phyloP scores from a whole-genome alignment of 2,888 invertebrate species.

The Rambutsinella grinnellia region DNA sequence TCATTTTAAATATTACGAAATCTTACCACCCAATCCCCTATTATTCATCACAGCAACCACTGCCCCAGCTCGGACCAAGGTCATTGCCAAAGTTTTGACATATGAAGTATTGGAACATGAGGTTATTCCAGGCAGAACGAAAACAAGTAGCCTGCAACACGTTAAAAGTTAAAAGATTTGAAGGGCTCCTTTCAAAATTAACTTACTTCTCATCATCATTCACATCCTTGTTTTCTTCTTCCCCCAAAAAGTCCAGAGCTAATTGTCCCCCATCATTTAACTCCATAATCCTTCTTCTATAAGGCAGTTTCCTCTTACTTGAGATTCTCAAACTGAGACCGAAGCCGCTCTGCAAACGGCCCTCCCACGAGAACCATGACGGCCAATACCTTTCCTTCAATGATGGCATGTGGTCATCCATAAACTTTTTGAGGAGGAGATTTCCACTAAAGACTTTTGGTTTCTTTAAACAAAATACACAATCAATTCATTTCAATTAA shows the following conservation, averaged over 20 bases:
- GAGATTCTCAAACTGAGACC: constrained; percentile 58
- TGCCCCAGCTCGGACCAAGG: constrained; percentile 71
- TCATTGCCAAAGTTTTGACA: constrained; percentile 80
- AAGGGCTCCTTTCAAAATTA: not conserved
- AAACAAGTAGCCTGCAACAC: constrained; percentile 71
- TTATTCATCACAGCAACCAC: constrained; percentile 83
- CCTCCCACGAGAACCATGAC: constrained; percentile 77
- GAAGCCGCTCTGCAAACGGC: constrained; percentile 58
- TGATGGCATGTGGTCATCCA: constrained; percentile 76
- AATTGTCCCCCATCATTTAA: constrained; percentile 74
- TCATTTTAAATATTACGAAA: not conserved
- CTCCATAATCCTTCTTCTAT: constrained; percentile 75
- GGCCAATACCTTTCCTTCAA: constrained; percentile 83
- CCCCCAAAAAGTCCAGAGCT: not conserved
- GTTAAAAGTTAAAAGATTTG: not conserved
- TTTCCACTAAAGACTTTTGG: constrained; percentile 61
- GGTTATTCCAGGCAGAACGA: constrained; percentile 85
- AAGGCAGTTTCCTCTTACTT: constrained; percentile 57
- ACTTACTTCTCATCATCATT: no score
- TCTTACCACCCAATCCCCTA: constrained; percentile 79
- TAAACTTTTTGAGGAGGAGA: constrained; percentile 72
- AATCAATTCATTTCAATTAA: not conserved
- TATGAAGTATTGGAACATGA: constrained; percentile 84
- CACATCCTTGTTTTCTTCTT: no score
- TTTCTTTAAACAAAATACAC: constrained; percentile 40